Conservation (phyloP, 2,113 vertebrate species). For the Gnathonemus echidnorhynchus region DNA sequence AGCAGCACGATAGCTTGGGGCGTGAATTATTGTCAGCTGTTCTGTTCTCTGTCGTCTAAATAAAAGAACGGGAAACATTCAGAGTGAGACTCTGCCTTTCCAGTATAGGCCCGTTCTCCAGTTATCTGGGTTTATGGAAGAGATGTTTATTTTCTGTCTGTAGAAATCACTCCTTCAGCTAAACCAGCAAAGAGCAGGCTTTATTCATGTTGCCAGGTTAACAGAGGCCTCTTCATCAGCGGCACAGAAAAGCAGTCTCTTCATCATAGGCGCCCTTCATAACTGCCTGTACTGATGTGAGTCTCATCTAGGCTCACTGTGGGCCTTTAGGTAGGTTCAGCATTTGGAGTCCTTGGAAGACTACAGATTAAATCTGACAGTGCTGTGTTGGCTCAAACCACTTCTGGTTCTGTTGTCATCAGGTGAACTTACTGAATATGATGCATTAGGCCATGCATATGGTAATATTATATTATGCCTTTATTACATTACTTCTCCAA, state of each 20-base stretch:
- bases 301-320: background rate
- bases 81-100: background rate
- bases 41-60: background rate
- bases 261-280: background rate
- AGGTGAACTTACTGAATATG: background rate
- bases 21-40: background rate
- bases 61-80: background rate
- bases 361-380: background rate
- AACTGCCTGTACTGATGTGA: background rate
- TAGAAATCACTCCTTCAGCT: conserved; percentile 11
- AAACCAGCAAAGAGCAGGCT: background rate
- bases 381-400: background rate
- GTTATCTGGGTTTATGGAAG: background rate
- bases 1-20: background rate
- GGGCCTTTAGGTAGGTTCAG: background rate
- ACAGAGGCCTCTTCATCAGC: conserved; percentile 4
- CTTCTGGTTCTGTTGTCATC: background rate
- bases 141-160: conserved; percentile 15
- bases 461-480: background rate
- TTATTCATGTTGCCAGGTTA: background rate
- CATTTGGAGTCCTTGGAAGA: background rate
- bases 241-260: background rate
- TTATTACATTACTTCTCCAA: background rate
- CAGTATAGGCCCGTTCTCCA: background rate
- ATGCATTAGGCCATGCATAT: background rate